Conservation (phyloP, 2,888 invertebrate genomes). For the Xestobium rufovillosum region DNA sequence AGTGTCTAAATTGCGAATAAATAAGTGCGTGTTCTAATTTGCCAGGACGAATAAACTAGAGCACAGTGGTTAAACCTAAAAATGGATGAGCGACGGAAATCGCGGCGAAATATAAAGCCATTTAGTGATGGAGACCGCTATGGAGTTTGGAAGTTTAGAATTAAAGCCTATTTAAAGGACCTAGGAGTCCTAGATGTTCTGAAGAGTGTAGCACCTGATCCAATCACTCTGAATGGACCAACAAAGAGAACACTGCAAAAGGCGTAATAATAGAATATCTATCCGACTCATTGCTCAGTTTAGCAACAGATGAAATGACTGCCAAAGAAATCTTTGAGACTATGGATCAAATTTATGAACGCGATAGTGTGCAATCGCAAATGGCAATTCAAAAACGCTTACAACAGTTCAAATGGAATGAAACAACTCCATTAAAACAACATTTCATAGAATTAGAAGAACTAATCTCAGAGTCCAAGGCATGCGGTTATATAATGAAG, state of each 20-base stretch:
- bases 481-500: conserved; percentile 33
- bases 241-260: no score
- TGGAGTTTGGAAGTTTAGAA: conserved; percentile 4
- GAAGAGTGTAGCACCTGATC: no score
- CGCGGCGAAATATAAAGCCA: conserved; percentile 3
- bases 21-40: no score
- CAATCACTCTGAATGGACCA: no score
- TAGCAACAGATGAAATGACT: conserved; percentile 9
- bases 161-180: neutral
- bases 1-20: no score
- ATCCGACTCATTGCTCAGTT: conserved; percentile 12
- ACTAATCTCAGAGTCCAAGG: conserved; percentile 30
- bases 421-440: conserved; percentile 19
- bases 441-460: conserved; percentile 35
- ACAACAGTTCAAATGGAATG: conserved; percentile 23
- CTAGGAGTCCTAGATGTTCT: no score
- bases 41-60: no score
- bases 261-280: conserved; percentile 12
- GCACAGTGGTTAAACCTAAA: no score
- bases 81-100: no score
- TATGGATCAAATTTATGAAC: conserved; percentile 12
- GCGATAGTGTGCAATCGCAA: conserved; percentile 26
- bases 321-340: conserved; percentile 8
- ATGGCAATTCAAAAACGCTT: conserved; percentile 25
- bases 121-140: conserved; percentile 1